Percentiles rank a stretch among this genome's conserved stretches.
phyloP scores from a whole-genome alignment of 2,113 vertebrate species.

The Diadophis punctatus region DNA sequence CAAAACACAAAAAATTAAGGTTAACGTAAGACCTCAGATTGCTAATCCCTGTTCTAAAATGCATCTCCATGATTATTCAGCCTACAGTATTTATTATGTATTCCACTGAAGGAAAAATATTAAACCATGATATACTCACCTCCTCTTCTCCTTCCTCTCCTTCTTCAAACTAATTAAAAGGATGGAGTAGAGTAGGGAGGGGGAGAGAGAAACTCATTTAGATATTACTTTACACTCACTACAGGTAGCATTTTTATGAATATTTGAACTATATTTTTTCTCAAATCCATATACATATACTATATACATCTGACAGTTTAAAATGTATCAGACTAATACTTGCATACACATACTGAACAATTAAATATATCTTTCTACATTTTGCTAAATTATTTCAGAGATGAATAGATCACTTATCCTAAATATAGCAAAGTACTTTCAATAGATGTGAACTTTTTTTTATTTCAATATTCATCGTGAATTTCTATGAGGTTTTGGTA shows the following conservation, averaged over 20 bases:
- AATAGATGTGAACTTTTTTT: neutral
- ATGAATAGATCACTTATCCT: neutral
- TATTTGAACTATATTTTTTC: neutral
- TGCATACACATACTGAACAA: neutral
- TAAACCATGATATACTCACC: constrained; percentile 70
- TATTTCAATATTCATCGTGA: neutral
- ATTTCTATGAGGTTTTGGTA: neutral
- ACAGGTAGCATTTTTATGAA: neutral
- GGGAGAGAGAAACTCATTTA: constrained; percentile 47
- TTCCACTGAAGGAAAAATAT: neutral
- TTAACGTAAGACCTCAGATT: neutral
- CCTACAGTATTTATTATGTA: neutral
- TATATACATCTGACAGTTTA: neutral
- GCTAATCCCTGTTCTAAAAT: neutral
- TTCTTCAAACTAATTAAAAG: constrained; percentile 86
- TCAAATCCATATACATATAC: neutral
- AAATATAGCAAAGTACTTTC: neutral
- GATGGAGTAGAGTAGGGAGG: neutral
- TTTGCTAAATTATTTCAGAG: neutral
- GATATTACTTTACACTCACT: neutral
- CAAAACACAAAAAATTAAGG: neutral
- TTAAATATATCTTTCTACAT: neutral
- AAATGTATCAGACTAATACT: neutral
- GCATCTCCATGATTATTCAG: neutral
- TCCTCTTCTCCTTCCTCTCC: constrained; percentile 96